phyloP scores from a whole-genome alignment of 1,140 invertebrate genomes.

The Pantala flavescens region DNA sequence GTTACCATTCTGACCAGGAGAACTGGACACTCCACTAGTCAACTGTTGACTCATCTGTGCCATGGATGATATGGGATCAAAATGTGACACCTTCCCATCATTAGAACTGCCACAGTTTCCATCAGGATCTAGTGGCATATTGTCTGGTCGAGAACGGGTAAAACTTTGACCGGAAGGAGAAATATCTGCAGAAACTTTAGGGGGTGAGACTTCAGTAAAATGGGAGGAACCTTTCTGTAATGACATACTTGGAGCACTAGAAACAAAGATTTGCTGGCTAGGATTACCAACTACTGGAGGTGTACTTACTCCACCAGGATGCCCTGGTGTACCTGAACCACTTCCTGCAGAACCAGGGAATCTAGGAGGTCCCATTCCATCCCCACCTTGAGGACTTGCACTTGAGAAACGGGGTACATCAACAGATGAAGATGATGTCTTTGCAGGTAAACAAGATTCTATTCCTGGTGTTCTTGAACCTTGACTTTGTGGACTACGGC shows the following conservation, averaged over 20 bases:
- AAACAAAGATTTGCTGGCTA: conserved; percentile 18
- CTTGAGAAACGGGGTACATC: conserved; percentile 23
- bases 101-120: conserved; percentile 48
- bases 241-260: conserved; percentile 12
- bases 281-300: conserved; percentile 18
- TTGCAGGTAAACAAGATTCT: conserved; percentile 10
- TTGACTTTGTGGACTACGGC: conserved; percentile 27
- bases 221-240: conserved; percentile 19
- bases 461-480: conserved; percentile 19
- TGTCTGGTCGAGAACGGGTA: conserved; percentile 43
- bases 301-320: conserved; percentile 17
- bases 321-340: conserved; percentile 18
- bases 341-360: conserved; percentile 21
- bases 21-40: conserved; percentile 59
- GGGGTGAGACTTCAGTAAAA: conserved; percentile 24
- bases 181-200: conserved; percentile 22
- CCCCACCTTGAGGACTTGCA: conserved; percentile 23
- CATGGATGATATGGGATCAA: conserved; percentile 86
- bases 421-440: conserved; percentile 18
- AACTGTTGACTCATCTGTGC: conserved; percentile 89
- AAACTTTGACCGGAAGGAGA: conserved; percentile 23
- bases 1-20: conserved; percentile 30
- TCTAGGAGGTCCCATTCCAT: conserved; percentile 22
- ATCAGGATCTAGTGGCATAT: conserved; percentile 74
- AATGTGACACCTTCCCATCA: conserved; percentile 50